Evolutionary conservation across 2,888 invertebrate genomes (phyloP).

Genomic region (Dorcus hopei): DNA sequence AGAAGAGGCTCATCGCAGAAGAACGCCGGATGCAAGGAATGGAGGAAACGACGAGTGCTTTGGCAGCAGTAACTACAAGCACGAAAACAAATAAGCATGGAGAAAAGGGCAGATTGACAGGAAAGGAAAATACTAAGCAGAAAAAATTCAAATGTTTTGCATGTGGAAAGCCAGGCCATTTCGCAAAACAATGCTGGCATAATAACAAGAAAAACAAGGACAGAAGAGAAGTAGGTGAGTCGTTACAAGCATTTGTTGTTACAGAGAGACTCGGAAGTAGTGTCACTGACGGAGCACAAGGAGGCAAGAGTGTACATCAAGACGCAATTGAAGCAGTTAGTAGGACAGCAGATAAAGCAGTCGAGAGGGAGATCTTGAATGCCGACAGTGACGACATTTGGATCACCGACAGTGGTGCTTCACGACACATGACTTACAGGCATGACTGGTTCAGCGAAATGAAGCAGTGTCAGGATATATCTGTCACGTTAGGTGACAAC

Average conservation of each 20-base stretch:
- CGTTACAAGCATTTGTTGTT: constrained; percentile 17
- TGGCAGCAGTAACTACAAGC: background rate
- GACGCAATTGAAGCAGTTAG: background rate
- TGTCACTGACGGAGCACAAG: background rate
- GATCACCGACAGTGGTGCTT: constrained; percentile 32
- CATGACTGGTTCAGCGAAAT: too few species aligned
- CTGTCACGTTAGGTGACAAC: too few species aligned
- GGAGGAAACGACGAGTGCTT: background rate
- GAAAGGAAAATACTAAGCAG: too few species aligned
- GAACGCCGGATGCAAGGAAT: background rate
- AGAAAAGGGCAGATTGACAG: too few species aligned
- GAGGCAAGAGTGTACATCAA: background rate
- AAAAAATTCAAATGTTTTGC: too few species aligned
- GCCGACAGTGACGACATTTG: constrained; percentile 17
- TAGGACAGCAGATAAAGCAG: background rate
- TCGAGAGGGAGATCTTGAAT: background rate
- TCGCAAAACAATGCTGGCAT: too few species aligned
- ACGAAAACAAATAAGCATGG: too few species aligned
- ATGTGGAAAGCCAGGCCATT: too few species aligned
- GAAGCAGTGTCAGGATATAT: too few species aligned
- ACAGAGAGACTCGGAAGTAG: too few species aligned
- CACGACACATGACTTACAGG: too few species aligned
- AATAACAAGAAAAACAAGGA: too few species aligned
- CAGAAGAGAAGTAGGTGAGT: constrained; percentile 21
- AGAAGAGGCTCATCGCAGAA: background rate